These are phyloP conservation scores for Piaya cayana DNA, from an alignment of 2,113 vertebrate genomes.

Conservation along the genomic window DNA sequence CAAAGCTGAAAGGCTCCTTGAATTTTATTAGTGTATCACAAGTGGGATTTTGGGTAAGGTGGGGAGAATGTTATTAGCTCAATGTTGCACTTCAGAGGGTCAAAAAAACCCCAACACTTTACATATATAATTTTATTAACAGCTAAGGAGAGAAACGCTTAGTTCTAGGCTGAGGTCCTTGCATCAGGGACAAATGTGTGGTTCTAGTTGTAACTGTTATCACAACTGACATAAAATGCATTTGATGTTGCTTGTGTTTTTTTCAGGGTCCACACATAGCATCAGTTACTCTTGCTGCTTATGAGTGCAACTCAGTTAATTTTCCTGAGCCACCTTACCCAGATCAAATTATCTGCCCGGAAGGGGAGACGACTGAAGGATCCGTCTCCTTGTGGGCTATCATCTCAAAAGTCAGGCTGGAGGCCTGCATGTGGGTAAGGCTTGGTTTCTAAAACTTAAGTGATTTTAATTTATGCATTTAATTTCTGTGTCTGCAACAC, in stretches of 20 bases:
- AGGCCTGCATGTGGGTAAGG: constrained; percentile 99
- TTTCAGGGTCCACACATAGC: constrained; percentile 97
- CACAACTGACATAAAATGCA: background rate
- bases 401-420: constrained; percentile 98
- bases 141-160: background rate
- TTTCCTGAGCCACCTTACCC: constrained; percentile 98
- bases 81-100: background rate
- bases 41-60: background rate
- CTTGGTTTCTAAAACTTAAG: background rate
- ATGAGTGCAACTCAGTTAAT: constrained; percentile 95
- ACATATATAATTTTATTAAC: background rate
- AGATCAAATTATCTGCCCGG: constrained; percentile 92
- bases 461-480: fast-evolving
- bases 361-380: constrained; percentile 74
- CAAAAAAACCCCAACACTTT: background rate
- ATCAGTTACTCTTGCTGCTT: constrained; percentile 96
- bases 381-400: constrained; percentile 91
- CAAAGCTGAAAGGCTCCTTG: background rate
- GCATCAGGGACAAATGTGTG: background rate
- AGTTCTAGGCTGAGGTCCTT: background rate
- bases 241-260: constrained; percentile 26
- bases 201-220: background rate
- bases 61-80: background rate
- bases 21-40: background rate
- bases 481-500: background rate